Percentiles rank a stretch among this genome's conserved stretches.
phyloP scores from a whole-genome alignment of 2,888 invertebrate species.

The Archips xylosteana region DNA sequence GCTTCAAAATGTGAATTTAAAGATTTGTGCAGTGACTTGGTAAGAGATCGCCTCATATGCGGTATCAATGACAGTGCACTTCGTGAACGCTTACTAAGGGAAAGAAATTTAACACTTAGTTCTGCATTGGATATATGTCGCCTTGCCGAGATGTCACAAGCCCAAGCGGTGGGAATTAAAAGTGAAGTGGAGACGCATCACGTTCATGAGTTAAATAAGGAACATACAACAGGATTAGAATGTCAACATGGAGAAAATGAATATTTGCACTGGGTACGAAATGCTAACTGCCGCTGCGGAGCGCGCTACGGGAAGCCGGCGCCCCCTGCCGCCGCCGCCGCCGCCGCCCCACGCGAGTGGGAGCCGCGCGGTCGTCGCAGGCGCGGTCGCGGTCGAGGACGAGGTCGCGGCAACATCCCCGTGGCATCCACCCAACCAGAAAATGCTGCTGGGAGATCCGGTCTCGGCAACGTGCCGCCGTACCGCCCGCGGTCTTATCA shows the following conservation, averaged over 20 bases:
- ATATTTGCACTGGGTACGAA: neutral
- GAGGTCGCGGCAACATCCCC: constrained; percentile 12
- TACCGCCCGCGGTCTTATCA: neutral
- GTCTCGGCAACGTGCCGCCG: neutral
- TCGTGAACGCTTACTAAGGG: too few relatives aligned
- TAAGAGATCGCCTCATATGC: too few relatives aligned
- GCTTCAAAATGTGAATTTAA: too few relatives aligned
- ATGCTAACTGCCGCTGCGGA: neutral
- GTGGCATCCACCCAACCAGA: neutral
- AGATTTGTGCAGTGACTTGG: too few relatives aligned
- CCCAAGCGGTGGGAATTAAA: neutral
- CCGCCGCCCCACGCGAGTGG: neutral
- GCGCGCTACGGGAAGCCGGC: neutral
- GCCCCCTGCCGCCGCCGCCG: neutral
- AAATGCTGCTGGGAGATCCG: neutral
- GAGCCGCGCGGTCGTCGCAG: constrained; percentile 6
- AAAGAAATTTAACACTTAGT: too few relatives aligned
- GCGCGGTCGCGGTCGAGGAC: neutral
- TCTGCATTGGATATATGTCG: neutral
- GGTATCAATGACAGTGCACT: too few relatives aligned
- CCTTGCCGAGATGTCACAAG: neutral
- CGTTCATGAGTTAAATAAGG: neutral
- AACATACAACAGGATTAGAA: neutral
- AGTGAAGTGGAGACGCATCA: neutral
- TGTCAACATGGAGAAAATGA: neutral